Conservation (phyloP, 2,113 vertebrate species). For the Otus sunia region DNA sequence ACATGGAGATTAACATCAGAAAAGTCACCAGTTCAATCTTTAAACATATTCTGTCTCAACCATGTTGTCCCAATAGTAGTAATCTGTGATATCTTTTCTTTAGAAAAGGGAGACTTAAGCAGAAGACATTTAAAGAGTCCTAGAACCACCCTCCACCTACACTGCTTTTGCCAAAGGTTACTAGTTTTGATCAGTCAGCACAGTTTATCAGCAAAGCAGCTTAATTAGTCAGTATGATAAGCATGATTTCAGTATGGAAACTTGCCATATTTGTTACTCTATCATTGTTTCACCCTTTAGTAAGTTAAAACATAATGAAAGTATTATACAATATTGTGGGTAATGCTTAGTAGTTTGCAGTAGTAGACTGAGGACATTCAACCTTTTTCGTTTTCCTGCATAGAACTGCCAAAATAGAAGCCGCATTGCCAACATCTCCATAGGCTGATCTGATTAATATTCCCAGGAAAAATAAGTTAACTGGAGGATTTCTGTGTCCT, state of each 20-base stretch:
- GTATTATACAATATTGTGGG: not conserved
- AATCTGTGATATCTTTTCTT: not conserved
- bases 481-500: not conserved
- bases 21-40: not conserved
- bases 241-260: not conserved
- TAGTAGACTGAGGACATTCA: not conserved
- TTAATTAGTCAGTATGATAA: not conserved
- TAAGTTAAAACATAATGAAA: slow-evolving; percentile 30
- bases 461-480: not conserved
- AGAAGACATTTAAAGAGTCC: not conserved
- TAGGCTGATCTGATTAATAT: not conserved
- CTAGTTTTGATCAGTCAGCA: not conserved
- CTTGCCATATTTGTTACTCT: not conserved
- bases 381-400: not conserved
- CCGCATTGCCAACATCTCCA: not conserved
- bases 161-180: not conserved
- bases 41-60: not conserved
- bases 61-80: not conserved
- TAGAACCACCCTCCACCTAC: not conserved
- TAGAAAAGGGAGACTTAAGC: not conserved
- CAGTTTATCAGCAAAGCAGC: not conserved
- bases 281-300: not conserved
- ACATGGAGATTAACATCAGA: not conserved
- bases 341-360: not conserved
- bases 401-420: not conserved